Conservation (phyloP, 2,797 vertebrate species). For the Gadopsis bispinosus region DNA sequence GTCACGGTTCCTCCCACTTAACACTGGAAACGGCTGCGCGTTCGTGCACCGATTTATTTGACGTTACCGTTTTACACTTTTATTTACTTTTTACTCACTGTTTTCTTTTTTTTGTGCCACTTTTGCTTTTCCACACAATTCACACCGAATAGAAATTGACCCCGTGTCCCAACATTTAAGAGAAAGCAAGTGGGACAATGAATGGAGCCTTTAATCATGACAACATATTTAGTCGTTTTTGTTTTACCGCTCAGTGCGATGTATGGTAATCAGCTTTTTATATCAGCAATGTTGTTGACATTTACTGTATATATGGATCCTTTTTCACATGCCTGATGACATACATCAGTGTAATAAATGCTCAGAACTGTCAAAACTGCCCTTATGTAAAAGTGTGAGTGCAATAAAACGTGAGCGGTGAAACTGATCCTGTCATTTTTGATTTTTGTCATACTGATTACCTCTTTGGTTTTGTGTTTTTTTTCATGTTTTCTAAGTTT, state of each 20-base stretch:
- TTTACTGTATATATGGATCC: neutral
- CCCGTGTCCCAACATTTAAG: neutral
- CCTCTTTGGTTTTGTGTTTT: neutral
- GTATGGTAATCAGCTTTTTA: neutral
- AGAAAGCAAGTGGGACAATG: neutral
- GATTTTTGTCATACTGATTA: neutral
- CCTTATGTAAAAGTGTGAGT: conserved; percentile 1
- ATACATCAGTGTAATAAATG: neutral
- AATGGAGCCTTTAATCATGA: neutral
- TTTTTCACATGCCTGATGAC: neutral
- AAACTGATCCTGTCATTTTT: conserved; percentile 17
- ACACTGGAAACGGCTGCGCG: neutral
- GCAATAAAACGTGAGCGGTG: conserved; percentile 27
- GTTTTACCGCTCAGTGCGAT: neutral
- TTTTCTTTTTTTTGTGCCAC: neutral
- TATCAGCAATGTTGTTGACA: neutral
- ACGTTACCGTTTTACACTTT: neutral
- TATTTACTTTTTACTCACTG: neutral
- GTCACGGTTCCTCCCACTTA: neutral
- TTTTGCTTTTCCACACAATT: conserved; percentile 8
- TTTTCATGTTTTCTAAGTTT: neutral
- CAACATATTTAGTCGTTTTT: neutral
- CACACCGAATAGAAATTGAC: neutral
- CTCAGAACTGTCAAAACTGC: neutral
- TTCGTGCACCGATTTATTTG: neutral